Conservation (phyloP, 2,888 invertebrate species). For the Oscheius sp. region DNA sequence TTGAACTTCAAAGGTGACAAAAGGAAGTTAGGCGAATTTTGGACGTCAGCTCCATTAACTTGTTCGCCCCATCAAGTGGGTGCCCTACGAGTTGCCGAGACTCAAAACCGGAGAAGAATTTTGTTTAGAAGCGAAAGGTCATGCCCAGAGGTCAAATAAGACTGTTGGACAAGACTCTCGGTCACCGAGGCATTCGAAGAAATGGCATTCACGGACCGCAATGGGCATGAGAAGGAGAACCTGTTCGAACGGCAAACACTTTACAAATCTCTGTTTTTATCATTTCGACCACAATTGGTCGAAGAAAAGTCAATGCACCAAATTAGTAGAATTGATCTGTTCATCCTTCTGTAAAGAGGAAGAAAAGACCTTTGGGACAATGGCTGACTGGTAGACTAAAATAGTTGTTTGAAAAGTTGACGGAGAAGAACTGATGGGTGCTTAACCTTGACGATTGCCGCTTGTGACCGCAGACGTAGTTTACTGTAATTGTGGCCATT, state of each 20-base stretch:
- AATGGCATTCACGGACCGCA: conserved; percentile 29
- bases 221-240: conserved; percentile 20
- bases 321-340: background rate
- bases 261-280: conserved; percentile 28
- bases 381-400: background rate
- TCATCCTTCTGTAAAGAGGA: background rate
- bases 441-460: conserved; percentile 22
- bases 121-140: conserved; percentile 22
- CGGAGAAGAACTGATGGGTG: background rate
- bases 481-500: conserved; percentile 25
- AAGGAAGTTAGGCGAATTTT: conserved; percentile 4
- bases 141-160: conserved; percentile 23
- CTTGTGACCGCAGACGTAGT: background rate
- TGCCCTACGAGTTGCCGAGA: conserved; percentile 29
- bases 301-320: too few relatives aligned
- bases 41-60: conserved; percentile 29
- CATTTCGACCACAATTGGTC: conserved; percentile 25
- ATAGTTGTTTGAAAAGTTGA: background rate
- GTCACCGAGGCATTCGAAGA: conserved; percentile 23
- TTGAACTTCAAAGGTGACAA: background rate
- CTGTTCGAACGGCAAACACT: conserved; percentile 24
- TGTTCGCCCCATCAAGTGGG: conserved; percentile 7
- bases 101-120: conserved; percentile 12
- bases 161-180: conserved; percentile 5
- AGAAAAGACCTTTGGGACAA: background rate